phyloP scores from a whole-genome alignment of 1,140 invertebrate species.

The Tetranychus urticae region DNA sequence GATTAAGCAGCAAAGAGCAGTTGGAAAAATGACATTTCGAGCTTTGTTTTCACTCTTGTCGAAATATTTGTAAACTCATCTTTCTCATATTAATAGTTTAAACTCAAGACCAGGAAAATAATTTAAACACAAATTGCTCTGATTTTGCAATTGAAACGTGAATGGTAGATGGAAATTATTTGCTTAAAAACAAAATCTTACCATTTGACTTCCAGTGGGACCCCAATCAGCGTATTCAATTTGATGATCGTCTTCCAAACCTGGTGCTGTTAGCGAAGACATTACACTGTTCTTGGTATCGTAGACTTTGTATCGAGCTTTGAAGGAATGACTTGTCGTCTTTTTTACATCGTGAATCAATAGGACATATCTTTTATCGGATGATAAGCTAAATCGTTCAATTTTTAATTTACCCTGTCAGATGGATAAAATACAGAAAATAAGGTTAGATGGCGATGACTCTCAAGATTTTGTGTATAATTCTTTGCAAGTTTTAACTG shows the following conservation, averaged over 20 bases:
- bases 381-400: conserved; percentile 10
- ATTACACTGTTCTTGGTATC: neutral
- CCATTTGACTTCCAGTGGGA: conserved; percentile 17
- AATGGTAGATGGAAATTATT: too few species aligned
- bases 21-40: too few species aligned
- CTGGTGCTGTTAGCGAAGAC: neutral
- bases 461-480: too few species aligned
- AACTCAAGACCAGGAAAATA: neutral
- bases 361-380: conserved; percentile 11
- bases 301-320: conserved; percentile 2
- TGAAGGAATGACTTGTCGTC: neutral
- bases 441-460: too few species aligned
- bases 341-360: conserved; percentile 8
- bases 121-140: too few species aligned
- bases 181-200: conserved; percentile 8
- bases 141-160: too few species aligned
- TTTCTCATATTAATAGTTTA: neutral
- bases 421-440: conserved; percentile 1
- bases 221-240: conserved; percentile 18
- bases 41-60: too few species aligned
- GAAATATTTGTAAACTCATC: neutral
- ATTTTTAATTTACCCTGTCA: conserved; percentile 9
- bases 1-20: too few species aligned
- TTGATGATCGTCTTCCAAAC: neutral
- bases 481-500: too few species aligned